Conservation (phyloP, 2,797 vertebrate genomes). For the Gambusia yucatana region DNA sequence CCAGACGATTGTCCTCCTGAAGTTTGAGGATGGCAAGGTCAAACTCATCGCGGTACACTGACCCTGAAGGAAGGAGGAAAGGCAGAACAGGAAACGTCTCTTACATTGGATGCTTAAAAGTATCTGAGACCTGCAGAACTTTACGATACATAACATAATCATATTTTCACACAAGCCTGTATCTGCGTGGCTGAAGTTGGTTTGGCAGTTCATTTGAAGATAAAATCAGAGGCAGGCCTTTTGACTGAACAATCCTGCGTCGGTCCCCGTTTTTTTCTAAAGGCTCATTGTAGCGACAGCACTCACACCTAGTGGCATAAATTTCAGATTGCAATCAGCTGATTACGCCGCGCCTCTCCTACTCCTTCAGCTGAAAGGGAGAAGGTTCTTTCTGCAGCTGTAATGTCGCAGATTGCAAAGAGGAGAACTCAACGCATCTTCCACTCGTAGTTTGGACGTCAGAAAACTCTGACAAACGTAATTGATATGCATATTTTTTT, state of each 20-base stretch:
- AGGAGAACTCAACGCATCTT: background rate
- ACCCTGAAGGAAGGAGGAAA: constrained; percentile 78
- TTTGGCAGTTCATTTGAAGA: constrained; percentile 1
- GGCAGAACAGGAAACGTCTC: constrained; percentile 6
- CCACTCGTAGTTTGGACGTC: background rate
- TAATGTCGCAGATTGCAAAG: background rate
- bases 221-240: constrained; percentile 1
- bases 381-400: background rate
- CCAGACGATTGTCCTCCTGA: constrained; percentile 97
- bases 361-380: background rate
- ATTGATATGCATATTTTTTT: background rate
- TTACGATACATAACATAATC: background rate
- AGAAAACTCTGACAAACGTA: background rate
- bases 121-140: background rate
- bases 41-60: constrained; percentile 92
- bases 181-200: background rate
- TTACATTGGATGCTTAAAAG: background rate
- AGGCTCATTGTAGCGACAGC: background rate
- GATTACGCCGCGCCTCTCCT: background rate
- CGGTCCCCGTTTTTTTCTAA: background rate
- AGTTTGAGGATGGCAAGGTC: constrained; percentile 97
- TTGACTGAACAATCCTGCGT: constrained; percentile 1
- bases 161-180: background rate
- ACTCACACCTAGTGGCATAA: constrained; percentile 5
- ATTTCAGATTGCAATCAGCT: constrained; percentile 2